Evolutionary conservation across 1,140 invertebrate species (phyloP).

Genomic region (Rhysida immarginata): DNA sequence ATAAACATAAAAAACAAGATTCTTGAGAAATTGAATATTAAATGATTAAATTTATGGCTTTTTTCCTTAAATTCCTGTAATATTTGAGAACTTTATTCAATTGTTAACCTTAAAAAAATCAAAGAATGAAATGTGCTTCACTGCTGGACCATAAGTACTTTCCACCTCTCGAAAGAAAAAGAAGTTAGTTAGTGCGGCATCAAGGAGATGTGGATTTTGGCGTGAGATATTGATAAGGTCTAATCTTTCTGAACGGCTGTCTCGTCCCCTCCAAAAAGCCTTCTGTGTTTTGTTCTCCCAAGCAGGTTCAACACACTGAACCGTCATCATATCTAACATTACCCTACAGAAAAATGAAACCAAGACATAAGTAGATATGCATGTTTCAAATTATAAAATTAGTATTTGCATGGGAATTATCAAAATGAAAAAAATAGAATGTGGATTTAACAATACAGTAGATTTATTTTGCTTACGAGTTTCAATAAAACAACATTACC

Average conservation of each 20-base stretch:
- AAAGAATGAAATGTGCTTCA: slow-evolving; percentile 75
- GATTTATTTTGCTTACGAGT: too few relatives aligned
- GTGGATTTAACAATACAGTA: too few relatives aligned
- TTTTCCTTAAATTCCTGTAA: too few relatives aligned
- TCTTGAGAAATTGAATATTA: too few relatives aligned
- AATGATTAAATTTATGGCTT: too few relatives aligned
- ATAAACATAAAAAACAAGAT: too few relatives aligned
- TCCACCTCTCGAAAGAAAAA: slow-evolving; percentile 86
- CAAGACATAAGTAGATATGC: too few relatives aligned
- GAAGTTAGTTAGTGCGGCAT: slow-evolving; percentile 87
- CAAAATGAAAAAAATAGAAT: too few relatives aligned
- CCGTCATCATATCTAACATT: slow-evolving; percentile 72
- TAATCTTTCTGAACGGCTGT: slow-evolving; percentile 67
- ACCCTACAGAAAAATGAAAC: slow-evolving; percentile 57
- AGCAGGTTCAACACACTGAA: slow-evolving; percentile 51
- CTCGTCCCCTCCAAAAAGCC: slow-evolving; percentile 82
- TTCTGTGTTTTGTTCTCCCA: slow-evolving; percentile 62
- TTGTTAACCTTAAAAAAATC: slow-evolving; percentile 80
- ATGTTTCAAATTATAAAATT: too few relatives aligned
- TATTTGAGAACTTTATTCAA: too few relatives aligned
- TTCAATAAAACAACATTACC: too few relatives aligned
- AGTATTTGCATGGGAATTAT: too few relatives aligned
- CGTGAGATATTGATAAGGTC: slow-evolving; percentile 63
- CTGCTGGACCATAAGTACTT: slow-evolving; percentile 66
- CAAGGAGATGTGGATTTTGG: slow-evolving; percentile 62